Conservation (phyloP, 2,888 invertebrate species). For the Polydesmus complanatus region DNA sequence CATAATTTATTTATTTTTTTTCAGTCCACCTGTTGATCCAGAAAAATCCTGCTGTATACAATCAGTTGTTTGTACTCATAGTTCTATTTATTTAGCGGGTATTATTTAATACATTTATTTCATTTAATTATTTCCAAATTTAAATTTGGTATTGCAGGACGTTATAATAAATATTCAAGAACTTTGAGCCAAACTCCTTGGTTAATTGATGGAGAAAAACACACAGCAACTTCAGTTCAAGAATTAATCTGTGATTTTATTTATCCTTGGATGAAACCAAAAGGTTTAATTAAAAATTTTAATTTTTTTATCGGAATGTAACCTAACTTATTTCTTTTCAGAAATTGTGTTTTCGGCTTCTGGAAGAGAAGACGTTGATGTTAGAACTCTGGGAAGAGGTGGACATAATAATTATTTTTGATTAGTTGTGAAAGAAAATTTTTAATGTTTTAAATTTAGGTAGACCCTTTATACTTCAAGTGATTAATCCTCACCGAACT, state of each 20-base stretch:
- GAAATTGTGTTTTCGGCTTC: constrained; percentile 71
- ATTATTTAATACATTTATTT: constrained; percentile 21
- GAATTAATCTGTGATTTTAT: constrained; percentile 65
- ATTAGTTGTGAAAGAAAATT: no score
- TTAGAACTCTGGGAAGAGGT: constrained; percentile 52
- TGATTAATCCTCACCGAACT: constrained; percentile 49
- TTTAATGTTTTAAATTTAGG: no score
- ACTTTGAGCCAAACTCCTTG: constrained; percentile 87
- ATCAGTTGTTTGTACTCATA: constrained; percentile 42
- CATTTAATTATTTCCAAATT: not conserved
- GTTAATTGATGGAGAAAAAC: constrained; percentile 63
- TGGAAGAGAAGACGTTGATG: constrained; percentile 95
- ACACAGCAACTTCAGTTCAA: constrained; percentile 76
- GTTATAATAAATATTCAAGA: constrained; percentile 74
- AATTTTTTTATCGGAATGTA: not conserved
- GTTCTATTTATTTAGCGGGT: constrained; percentile 48
- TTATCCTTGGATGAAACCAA: constrained; percentile 43
- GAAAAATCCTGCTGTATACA: constrained; percentile 35
- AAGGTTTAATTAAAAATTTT: constrained; percentile 30
- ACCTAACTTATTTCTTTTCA: constrained; percentile 23
- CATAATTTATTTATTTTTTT: constrained; percentile 26
- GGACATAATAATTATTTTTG: constrained; percentile 49
- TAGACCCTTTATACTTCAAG: constrained; percentile 82
- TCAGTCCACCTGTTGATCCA: constrained; percentile 41
- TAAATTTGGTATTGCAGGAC: constrained; percentile 35